phyloP scores from a whole-genome alignment of 2,797 vertebrate genomes.

The Lithobates pipiens region DNA sequence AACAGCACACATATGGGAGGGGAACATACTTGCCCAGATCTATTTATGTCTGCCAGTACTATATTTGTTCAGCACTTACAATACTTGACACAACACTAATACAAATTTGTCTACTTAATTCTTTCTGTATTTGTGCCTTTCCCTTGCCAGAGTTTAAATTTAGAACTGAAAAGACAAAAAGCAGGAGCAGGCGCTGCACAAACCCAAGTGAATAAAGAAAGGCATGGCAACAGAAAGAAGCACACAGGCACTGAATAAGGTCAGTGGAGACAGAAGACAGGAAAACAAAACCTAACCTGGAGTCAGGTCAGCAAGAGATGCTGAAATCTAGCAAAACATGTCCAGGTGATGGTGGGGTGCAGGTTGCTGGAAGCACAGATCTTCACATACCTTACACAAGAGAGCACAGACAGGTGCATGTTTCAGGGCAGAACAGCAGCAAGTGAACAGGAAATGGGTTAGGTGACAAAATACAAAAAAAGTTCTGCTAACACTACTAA shows the following conservation, averaged over 20 bases:
- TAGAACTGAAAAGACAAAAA: neutral
- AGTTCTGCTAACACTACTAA: neutral
- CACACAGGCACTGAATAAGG: neutral
- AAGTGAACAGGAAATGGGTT: slow-evolving; percentile 39
- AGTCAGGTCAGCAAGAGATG: neutral
- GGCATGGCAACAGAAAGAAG: neutral
- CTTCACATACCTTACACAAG: neutral
- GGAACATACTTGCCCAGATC: neutral
- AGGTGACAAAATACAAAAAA: neutral
- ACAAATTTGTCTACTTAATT: neutral
- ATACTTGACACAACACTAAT: neutral
- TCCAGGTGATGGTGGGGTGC: neutral
- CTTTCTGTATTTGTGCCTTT: neutral
- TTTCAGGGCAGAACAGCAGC: neutral
- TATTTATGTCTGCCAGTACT: neutral
- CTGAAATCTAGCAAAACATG: neutral
- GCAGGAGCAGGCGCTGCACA: neutral
- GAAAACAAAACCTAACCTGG: neutral
- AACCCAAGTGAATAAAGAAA: neutral
- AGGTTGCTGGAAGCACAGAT: neutral
- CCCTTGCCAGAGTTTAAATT: neutral
- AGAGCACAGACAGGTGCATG: slow-evolving; percentile 6
- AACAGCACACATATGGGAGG: too few relatives aligned
- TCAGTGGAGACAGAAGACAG: neutral
- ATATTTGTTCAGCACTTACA: neutral